Percentiles rank a stretch among this genome's conserved stretches.
phyloP scores from a whole-genome alignment of 92 coral and sea anemone species.

The Nematostella vectensis region DNA sequence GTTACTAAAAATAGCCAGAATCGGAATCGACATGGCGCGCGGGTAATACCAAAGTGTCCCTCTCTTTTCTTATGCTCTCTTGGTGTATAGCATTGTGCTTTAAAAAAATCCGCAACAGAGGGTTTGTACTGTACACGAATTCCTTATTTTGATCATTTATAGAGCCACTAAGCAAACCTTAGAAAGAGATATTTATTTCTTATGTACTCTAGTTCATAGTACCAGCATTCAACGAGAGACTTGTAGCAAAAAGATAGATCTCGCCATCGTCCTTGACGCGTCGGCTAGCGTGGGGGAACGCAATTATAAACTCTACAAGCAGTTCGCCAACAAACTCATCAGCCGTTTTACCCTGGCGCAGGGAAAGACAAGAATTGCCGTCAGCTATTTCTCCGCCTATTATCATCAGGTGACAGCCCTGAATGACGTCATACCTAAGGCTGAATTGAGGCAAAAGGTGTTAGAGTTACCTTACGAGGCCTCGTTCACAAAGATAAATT shows the following conservation, averaged over 20 bases:
- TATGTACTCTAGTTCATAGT: no score
- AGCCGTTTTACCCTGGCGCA: constrained; percentile 13
- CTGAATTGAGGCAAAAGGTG: constrained; percentile 4
- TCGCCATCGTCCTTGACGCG: constrained; percentile 34
- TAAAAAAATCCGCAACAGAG: no score
- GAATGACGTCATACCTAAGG: constrained; percentile 3
- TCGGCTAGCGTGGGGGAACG: constrained; percentile 43
- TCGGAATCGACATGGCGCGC: no score
- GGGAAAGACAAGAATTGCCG: constrained; percentile 17
- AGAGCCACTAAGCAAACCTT: no score
- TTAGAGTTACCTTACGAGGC: constrained; percentile 16
- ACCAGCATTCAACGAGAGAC: no score
- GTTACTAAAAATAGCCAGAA: no score
- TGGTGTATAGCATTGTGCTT: no score
- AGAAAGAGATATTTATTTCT: no score
- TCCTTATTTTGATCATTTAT: no score
- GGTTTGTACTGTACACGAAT: no score
- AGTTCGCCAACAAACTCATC: constrained; percentile 17
- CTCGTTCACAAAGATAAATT: constrained; percentile 21
- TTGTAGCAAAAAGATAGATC: constrained; percentile 30
- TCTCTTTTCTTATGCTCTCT: no score
- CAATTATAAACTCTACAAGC: constrained; percentile 18
- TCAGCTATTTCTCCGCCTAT: constrained; percentile 27
- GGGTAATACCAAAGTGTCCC: no score
- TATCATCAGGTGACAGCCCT: constrained; percentile 18